These are phyloP conservation scores for Leptatherina wallacei DNA, from an alignment of 2,797 vertebrate species.

Conservation along the genomic window DNA sequence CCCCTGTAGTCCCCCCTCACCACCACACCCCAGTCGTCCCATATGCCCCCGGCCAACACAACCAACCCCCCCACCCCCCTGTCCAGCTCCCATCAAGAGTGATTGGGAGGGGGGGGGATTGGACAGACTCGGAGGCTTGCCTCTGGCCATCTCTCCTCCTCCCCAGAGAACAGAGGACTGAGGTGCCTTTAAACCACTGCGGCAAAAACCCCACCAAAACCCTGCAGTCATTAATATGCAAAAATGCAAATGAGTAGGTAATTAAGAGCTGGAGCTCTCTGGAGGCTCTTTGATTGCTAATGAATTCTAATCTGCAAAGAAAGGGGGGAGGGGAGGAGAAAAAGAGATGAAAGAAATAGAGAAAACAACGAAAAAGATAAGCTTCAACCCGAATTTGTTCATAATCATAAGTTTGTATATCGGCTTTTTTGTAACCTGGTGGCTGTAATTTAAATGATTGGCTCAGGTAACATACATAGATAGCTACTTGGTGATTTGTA, in stretches of 20 bases:
- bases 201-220: conserved; percentile 85
- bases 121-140: conserved; percentile 79
- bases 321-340: conserved; percentile 80
- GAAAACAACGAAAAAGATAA: conserved; percentile 78
- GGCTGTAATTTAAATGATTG: conserved; percentile 29
- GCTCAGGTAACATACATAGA: conserved; percentile 10
- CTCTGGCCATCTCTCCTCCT: conserved; percentile 81
- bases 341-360: conserved; percentile 82
- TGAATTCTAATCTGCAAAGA: conserved; percentile 90
- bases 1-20: conserved; percentile 46
- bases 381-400: conserved; percentile 50
- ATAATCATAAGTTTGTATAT: conserved; percentile 58
- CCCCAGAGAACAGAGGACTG: conserved; percentile 83
- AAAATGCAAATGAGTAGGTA: conserved; percentile 97
- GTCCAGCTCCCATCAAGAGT: conserved; percentile 72
- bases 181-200: conserved; percentile 89
- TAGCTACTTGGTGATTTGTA: conserved; percentile 20
- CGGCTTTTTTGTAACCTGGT: conserved; percentile 40
- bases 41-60: conserved; percentile 63
- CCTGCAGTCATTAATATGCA: conserved; percentile 96
- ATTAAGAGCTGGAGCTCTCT: conserved; percentile 91
- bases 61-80: conserved; percentile 16
- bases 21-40: conserved; percentile 58
- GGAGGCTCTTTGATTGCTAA: conserved; percentile 91
- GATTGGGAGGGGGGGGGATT: conserved; percentile 48